Percentiles rank a stretch among this genome's conserved stretches.
phyloP scores from a whole-genome alignment of 1,140 invertebrate species.

The Hirudo medicinalis region DNA sequence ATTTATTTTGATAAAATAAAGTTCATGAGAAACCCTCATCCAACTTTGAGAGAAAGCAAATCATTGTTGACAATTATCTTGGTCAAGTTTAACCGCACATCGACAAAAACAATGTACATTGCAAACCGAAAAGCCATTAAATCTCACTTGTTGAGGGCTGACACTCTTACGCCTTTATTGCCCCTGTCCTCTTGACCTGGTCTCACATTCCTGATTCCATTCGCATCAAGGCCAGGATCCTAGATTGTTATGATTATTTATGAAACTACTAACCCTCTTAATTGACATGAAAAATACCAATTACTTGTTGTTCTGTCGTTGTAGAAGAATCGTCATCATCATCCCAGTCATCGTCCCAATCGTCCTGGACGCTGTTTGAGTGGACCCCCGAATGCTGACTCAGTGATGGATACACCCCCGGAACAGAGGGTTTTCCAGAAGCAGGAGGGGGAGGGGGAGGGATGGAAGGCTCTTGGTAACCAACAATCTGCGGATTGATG shows the following conservation, averaged over 20 bases:
- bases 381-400: background rate
- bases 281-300: slow-evolving; percentile 15
- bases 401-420: background rate
- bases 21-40: slow-evolving; percentile 20
- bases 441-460: slow-evolving; percentile 21
- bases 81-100: no score
- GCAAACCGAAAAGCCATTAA: background rate
- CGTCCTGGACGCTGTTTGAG: slow-evolving; percentile 40
- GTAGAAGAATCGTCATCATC: slow-evolving; percentile 55
- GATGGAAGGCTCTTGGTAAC: slow-evolving; percentile 19
- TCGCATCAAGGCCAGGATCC: slow-evolving; percentile 20
- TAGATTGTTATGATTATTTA: no score
- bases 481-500: slow-evolving; percentile 17
- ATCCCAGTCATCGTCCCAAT: slow-evolving; percentile 74
- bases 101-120: no score
- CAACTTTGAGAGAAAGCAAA: no score
- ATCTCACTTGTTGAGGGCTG: slow-evolving; percentile 7
- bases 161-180: background rate
- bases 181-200: background rate
- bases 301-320: background rate
- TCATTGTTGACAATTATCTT: no score
- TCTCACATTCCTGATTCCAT: slow-evolving; percentile 24
- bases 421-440: background rate
- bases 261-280: no score
- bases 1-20: slow-evolving; percentile 18